Evolutionary conservation across 2,888 invertebrate species (phyloP), one percentile per base, ranked within the genome.

Genomic region (Prionchulus punctatus): DNA sequence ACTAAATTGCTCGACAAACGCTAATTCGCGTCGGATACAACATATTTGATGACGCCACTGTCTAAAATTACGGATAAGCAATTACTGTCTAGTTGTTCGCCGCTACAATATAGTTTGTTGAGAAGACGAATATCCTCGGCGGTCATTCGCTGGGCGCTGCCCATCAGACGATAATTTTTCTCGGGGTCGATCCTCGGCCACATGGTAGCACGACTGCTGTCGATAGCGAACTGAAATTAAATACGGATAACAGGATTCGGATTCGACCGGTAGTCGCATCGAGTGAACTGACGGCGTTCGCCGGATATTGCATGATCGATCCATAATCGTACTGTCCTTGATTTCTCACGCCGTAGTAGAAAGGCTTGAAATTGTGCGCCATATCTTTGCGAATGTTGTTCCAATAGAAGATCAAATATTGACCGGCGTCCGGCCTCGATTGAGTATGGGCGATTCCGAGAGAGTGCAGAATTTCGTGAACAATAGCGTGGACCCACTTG

Each of bases 401-500:
- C 45, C 45, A 45, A 45, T 12, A 7, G 12, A 45, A n/a, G 45
- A 23, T 45, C 45, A 45, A 45, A 45, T n/a, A 45, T 45, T 45
- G 18, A 7, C 23, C 45, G 45, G 23, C 45, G 45, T 45, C 45
- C 4, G 45, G 45, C 45, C 45, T 45, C 23, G 12, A 23, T 45
- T 45, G 45, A 12, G 45, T 45, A 45, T 45, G 45, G 18, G 45
- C 45, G 45, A 45, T n/a, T n/a, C 45, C 45, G 18, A 45, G 23
- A n/a, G 45, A 45, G 23, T 45, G 45, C 45, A 45, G 12, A 45
- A 23, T 45, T 45, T 45, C 45, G 45, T 45, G 45, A 23, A 45
- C 23, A 36, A 36, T 36, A 7, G 12, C 18, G 36, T 18, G 36
- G 36, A 36, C 36, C 36, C 36, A 36, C 36, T n/a, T n/a, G n/a